Evolutionary conservation across 2,113 vertebrate species (phyloP).

Genomic region (human): GRCh38 chr1:173401501-173402000

Average conservation of each 20-base stretch:
- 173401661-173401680: not conserved
- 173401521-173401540: not conserved
- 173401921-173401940: not conserved
- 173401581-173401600: not conserved
- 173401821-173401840: not conserved
- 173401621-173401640: not conserved
- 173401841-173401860: not conserved
- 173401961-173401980: not conserved
- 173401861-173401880: not conserved
- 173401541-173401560: not conserved
- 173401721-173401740: not conserved
- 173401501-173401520: not conserved
- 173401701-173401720: not conserved
- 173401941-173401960: not conserved
- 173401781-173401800: not conserved
- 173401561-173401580: not conserved
- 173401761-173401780: not conserved
- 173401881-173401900: not conserved
- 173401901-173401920: not conserved
- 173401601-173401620: not conserved
- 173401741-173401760: not conserved
- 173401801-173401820: not conserved
- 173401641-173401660: not conserved
- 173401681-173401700: not conserved
- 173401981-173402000: not conserved